These are phyloP conservation scores for Gambusia yucatana DNA, from an alignment of 2,797 vertebrate species.

Conservation along the genomic window DNA sequence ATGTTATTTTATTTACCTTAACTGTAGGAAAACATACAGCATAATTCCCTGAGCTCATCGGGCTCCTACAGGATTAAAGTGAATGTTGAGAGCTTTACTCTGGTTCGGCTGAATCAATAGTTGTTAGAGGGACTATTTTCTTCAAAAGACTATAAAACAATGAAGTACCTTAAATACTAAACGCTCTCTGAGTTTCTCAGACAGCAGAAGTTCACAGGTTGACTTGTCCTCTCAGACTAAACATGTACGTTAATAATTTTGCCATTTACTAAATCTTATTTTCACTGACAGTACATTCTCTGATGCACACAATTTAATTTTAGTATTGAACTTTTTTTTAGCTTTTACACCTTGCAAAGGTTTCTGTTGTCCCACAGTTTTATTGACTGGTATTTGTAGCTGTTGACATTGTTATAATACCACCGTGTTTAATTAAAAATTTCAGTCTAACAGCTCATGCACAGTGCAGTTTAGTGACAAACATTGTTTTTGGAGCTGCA, in stretches of 20 bases:
- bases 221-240: slow-evolving; percentile 32
- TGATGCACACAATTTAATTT: background rate
- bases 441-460: background rate
- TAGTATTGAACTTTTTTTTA: background rate
- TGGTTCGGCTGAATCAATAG: slow-evolving; percentile 61
- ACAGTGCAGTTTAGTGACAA: background rate
- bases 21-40: slow-evolving; percentile 39
- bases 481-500: background rate
- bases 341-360: background rate
- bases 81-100: slow-evolving; percentile 20
- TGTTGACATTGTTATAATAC: background rate
- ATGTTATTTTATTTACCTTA: slow-evolving; percentile 65
- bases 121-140: slow-evolving; percentile 57
- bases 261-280: background rate
- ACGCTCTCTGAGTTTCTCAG: slow-evolving; percentile 41
- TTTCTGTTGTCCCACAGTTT: background rate
- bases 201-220: slow-evolving; percentile 31
- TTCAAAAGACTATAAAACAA: slow-evolving; percentile 56
- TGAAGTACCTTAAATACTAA: slow-evolving; percentile 57
- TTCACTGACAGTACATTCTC: slow-evolving; percentile 1
- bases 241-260: slow-evolving; percentile 4
- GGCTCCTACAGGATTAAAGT: slow-evolving; percentile 53
- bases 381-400: background rate
- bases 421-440: background rate
- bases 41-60: slow-evolving; percentile 63